phyloP scores from a whole-genome alignment of 1,140 invertebrate species.

The Solen grandis region DNA sequence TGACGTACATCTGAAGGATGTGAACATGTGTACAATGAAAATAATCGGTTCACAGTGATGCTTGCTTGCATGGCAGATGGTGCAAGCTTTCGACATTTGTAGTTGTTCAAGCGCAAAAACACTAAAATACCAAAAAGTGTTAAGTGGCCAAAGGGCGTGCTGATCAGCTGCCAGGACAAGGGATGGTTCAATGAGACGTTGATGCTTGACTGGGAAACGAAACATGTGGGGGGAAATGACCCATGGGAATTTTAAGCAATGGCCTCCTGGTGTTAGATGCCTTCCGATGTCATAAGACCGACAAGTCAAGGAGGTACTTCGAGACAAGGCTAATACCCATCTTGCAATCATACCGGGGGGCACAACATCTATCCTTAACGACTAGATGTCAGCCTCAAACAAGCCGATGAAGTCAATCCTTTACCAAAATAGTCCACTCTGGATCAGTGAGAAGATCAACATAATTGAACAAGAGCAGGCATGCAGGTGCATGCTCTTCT shows the following conservation, averaged over 20 bases:
- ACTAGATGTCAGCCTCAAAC: background rate
- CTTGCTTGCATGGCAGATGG: slow-evolving; percentile 65
- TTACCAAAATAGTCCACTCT: background rate
- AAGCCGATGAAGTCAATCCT: background rate
- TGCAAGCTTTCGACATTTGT: slow-evolving; percentile 66
- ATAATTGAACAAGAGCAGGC: too few species aligned
- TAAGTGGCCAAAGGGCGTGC: background rate
- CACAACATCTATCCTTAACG: background rate
- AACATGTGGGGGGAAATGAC: slow-evolving; percentile 1
- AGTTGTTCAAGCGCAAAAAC: slow-evolving; percentile 68
- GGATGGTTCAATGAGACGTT: background rate
- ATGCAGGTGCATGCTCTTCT: too few species aligned
- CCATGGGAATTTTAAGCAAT: background rate
- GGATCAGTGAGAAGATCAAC: too few species aligned
- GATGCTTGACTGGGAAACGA: background rate
- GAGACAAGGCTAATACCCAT: background rate
- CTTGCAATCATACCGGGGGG: background rate
- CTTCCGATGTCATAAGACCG: background rate
- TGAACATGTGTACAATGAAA: slow-evolving; percentile 60
- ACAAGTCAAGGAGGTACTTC: background rate
- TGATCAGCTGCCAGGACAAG: background rate
- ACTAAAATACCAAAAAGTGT: background rate
- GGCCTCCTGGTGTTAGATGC: background rate
- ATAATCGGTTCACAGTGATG: slow-evolving; percentile 66
- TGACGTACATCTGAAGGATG: background rate